Base-by-base conservation (phyloP, 2,888 invertebrate genomes). In the Macrosiphum euphorbiae region DNA sequence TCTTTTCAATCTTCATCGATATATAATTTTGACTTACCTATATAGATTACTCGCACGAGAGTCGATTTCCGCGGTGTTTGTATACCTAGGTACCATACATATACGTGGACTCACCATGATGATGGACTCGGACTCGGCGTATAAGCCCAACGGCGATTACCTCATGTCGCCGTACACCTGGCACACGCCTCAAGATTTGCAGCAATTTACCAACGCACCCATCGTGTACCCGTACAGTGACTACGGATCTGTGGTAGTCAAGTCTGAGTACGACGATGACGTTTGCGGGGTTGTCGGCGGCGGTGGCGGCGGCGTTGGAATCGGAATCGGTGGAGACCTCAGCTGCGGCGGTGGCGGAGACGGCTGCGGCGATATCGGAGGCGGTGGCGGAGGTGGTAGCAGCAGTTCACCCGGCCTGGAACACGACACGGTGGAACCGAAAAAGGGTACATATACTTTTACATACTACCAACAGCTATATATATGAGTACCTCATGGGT, bases 81-180 rank as follows among this genome's bases (percentile, higher is more conserved):
- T 67, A 67, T 55, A 55, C 55, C 55, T 28, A 61, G 61, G 10
- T 61, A 4, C 55, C 55, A 55, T 5, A 16, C n/a, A 67, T 16
- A 16, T 5, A n/a, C 58, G 24, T 10, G 13, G 1, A 55, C 13
- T 58, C 89, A 3, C 35, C 35, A 93, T 84, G 89, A 94, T 94
- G 94, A 94, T 94, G 90, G 94, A 94, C 90, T 90, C 94, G 67
- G 94, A 94, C 41, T 94, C 94, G 28, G 8, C 87, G 52, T 94
- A 94, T 86, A 94, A 94, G 67, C 94, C 94, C 50, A 94, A 94
- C 94, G 94, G 94, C 86, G 94, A 90, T 67, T 90, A 94, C 16
- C 90, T 90, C 10, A 50, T 94, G 88, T 94, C 94, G 28, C 86
- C 94, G 52, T 94, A 94, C 61, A 16, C 67, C 86, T 94, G 94